Percentiles rank a stretch among this genome's conserved stretches.
These are phyloP conservation scores for Pitangus sulphuratus DNA, from an alignment of 2,797 vertebrate genomes.

Conservation along the genomic window DNA sequence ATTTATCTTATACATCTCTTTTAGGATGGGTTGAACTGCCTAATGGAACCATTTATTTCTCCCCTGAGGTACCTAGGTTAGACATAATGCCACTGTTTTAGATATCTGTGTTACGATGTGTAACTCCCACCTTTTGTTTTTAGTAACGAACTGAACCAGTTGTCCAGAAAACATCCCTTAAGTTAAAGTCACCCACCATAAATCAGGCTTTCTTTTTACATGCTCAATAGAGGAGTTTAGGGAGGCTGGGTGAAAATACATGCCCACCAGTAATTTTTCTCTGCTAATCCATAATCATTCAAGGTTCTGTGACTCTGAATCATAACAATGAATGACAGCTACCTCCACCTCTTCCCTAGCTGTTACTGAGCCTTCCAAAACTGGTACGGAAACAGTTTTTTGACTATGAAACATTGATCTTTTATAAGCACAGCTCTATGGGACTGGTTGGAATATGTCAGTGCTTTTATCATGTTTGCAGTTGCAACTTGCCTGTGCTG, in stretches of 20 bases:
- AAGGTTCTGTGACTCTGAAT: neutral
- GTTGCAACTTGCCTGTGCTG: neutral
- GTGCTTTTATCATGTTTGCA: neutral
- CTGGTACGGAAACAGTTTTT: neutral
- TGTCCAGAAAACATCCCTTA: neutral
- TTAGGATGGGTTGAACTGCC: neutral
- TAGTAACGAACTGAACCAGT: neutral
- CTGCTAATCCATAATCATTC: neutral
- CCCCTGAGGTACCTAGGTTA: neutral
- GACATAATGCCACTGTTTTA: neutral
- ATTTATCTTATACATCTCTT: neutral
- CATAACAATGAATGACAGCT: neutral
- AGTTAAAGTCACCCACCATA: neutral
- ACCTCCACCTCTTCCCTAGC: neutral
- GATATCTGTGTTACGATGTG: neutral
- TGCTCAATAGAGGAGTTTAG: neutral
- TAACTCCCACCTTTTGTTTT: neutral
- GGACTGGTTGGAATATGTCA: neutral
- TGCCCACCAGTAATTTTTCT: neutral
- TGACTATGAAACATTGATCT: neutral
- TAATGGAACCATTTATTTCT: neutral
- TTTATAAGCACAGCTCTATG: neutral
- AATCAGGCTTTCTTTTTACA: neutral
- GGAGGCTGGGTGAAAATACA: neutral
- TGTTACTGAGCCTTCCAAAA: neutral